Conservation (phyloP, 92 coral and sea anemone genomes). For the Paramuricea clavata region DNA sequence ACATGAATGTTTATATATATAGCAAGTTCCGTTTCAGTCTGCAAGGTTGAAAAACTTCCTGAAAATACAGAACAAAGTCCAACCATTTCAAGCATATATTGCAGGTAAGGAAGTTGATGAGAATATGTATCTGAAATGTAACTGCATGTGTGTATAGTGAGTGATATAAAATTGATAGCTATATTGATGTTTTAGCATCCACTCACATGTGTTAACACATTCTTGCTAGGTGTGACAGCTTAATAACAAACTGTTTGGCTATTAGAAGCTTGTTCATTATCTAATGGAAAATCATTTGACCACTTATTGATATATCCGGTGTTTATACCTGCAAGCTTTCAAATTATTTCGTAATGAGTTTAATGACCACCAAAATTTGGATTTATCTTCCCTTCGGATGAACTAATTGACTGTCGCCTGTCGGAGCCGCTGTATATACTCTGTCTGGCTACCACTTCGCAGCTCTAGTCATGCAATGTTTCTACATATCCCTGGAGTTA, state of each 20-base stretch:
- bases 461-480: not conserved
- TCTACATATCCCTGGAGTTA: not conserved
- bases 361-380: not conserved
- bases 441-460: not conserved
- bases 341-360: not conserved
- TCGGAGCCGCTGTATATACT: not conserved
- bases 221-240: not conserved
- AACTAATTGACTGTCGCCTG: not conserved
- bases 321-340: not conserved
- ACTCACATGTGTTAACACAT: not conserved
- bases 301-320: slow-evolving; percentile 17
- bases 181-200: not conserved
- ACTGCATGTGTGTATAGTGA: too few relatives aligned
- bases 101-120: too few relatives aligned
- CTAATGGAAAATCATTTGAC: not conserved
- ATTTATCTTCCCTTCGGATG: too few relatives aligned
- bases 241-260: not conserved
- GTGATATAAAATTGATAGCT: not conserved
- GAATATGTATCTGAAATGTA: too few relatives aligned
- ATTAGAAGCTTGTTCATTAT: not conserved
- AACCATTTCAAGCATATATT: too few relatives aligned
- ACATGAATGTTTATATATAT: too few relatives aligned
- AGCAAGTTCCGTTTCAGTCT: not conserved
- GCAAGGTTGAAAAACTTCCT: not conserved
- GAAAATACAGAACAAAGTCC: not conserved